A percentile compares a stretch with the other conserved stretches of the same genome.
Conservation (phyloP, 2,888 invertebrate genomes). For the Dendrolimus pini region DNA sequence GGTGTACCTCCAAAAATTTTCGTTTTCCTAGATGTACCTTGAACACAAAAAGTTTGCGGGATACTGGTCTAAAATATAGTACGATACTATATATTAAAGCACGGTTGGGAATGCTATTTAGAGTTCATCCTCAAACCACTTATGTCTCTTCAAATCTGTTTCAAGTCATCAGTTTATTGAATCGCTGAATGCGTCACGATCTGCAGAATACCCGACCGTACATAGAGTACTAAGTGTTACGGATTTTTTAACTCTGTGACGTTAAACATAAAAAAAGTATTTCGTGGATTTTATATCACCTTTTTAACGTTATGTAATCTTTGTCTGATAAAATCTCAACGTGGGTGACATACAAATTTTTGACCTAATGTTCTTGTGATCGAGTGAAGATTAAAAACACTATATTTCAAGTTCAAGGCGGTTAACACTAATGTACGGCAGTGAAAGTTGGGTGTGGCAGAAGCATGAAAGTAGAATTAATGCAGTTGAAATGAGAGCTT, state of each 20-base stretch:
- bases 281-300: not conserved
- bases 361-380: not conserved
- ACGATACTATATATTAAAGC: no score
- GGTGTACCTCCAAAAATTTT: no score
- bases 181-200: constrained; percentile 9
- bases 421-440: no score
- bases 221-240: constrained; percentile 5
- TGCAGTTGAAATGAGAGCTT: no score
- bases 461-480: no score
- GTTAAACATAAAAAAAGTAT: not conserved
- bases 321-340: not conserved
- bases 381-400: no score
- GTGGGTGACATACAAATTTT: not conserved
- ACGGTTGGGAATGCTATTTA: no score
- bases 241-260: not conserved
- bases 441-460: no score
- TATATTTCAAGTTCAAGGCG: no score
- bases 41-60: no score
- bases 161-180: not conserved
- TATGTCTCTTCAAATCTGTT: not conserved
- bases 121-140: not conserved
- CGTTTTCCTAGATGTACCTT: no score
- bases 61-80: no score
- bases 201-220: constrained; percentile 1
- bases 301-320: not conserved